phyloP scores from a whole-genome alignment of 1,140 invertebrate genomes.

The Acyrthosiphon pisum region DNA sequence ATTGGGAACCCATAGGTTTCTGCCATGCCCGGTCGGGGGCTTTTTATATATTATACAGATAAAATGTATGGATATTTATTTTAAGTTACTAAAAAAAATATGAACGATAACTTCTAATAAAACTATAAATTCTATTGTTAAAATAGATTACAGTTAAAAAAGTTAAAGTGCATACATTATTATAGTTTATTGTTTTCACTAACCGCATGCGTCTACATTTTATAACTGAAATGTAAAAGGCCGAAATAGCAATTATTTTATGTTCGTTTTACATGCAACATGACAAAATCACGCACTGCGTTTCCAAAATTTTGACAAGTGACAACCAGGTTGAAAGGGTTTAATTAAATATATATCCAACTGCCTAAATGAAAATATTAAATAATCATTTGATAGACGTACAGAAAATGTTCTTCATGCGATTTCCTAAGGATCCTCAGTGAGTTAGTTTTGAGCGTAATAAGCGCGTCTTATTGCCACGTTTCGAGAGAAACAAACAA shows the following conservation, averaged over 20 bases:
- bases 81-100: neutral
- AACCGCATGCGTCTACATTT: neutral
- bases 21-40: too few relatives aligned
- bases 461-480: neutral
- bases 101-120: neutral
- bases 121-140: neutral
- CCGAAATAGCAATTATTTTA: neutral
- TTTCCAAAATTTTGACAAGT: neutral
- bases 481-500: neutral
- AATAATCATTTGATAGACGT: neutral
- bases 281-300: neutral
- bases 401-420: neutral
- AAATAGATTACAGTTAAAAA: neutral
- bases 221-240: neutral
- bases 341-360: neutral
- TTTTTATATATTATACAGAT: neutral
- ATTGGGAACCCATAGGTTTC: too few relatives aligned
- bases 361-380: neutral
- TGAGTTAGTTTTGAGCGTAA: neutral
- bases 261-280: neutral
- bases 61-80: neutral
- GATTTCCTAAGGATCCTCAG: neutral
- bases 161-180: neutral
- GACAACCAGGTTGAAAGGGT: neutral
- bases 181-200: neutral